These are phyloP conservation scores for Embidobia sp. DNA, from an alignment of 2,888 invertebrate genomes.

Conservation along the genomic window DNA sequence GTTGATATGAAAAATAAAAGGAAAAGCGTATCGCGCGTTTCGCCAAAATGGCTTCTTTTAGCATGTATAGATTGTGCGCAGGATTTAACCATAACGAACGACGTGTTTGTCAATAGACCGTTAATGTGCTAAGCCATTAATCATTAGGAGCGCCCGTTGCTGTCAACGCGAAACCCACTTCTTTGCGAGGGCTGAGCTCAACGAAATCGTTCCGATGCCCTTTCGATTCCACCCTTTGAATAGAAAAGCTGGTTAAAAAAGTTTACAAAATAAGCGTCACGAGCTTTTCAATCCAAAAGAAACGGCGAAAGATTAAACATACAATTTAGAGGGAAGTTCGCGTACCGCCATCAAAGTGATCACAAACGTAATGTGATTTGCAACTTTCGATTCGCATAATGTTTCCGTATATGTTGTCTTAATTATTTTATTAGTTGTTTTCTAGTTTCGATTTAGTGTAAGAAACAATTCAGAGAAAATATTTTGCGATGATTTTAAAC, in stretches of 20 bases:
- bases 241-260: conserved; percentile 36
- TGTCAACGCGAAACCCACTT: conserved; percentile 75
- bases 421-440: too few species aligned
- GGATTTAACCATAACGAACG: conserved; percentile 73
- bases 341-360: too few species aligned
- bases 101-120: conserved; percentile 82
- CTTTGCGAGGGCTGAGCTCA: conserved; percentile 62
- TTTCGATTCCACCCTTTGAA: conserved; percentile 55
- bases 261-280: conserved; percentile 33
- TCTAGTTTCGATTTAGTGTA: too few species aligned
- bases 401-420: too few species aligned
- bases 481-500: too few species aligned
- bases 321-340: neutral
- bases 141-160: conserved; percentile 79
- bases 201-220: conserved; percentile 67
- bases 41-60: conserved; percentile 62
- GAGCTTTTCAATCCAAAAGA: conserved; percentile 26
- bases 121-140: conserved; percentile 82
- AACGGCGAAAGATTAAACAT: conserved; percentile 19
- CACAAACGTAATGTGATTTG: too few species aligned
- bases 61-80: conserved; percentile 57
- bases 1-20: conserved; percentile 53
- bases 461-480: too few species aligned
- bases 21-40: conserved; percentile 51
- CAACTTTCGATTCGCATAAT: too few species aligned